These are phyloP conservation scores for Sinella curviseta DNA, from an alignment of 1,140 invertebrate species.

Conservation along the genomic window DNA sequence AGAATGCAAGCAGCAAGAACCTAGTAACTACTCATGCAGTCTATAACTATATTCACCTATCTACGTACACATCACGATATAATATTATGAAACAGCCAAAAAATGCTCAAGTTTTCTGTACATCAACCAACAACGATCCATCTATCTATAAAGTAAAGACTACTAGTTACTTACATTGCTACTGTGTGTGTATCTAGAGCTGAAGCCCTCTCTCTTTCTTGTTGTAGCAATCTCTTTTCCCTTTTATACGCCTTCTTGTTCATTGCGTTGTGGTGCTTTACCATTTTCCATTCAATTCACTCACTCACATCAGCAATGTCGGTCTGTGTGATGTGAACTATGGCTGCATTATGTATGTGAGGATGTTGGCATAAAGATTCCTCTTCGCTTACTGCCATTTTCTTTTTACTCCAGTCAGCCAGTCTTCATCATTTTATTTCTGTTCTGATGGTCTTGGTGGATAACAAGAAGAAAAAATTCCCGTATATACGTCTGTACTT, in stretches of 20 bases:
- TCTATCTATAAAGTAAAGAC: too few species aligned
- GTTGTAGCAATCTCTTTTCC: neutral
- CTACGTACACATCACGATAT: too few species aligned
- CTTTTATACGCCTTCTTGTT: neutral
- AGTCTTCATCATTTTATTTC: neutral
- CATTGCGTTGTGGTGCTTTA: neutral
- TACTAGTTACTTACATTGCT: too few species aligned
- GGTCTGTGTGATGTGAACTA: neutral
- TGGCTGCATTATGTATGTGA: neutral
- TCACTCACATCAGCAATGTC: neutral
- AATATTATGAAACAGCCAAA: too few species aligned
- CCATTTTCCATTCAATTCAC: conserved; percentile 18
- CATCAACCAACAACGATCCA: too few species aligned
- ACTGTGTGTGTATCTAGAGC: too few species aligned
- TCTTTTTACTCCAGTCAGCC: neutral
- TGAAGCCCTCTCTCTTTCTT: too few species aligned
- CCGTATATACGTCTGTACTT: too few species aligned
- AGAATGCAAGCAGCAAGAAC: neutral
- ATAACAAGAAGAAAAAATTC: too few species aligned
- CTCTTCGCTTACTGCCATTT: neutral
- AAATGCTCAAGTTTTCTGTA: too few species aligned
- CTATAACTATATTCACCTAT: too few species aligned
- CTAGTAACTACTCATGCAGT: neutral
- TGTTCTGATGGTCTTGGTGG: too few species aligned
- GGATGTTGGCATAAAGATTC: neutral